These are phyloP conservation scores for Malurus leucopterus DNA, from an alignment of 2,797 vertebrate genomes.

Conservation along the genomic window DNA sequence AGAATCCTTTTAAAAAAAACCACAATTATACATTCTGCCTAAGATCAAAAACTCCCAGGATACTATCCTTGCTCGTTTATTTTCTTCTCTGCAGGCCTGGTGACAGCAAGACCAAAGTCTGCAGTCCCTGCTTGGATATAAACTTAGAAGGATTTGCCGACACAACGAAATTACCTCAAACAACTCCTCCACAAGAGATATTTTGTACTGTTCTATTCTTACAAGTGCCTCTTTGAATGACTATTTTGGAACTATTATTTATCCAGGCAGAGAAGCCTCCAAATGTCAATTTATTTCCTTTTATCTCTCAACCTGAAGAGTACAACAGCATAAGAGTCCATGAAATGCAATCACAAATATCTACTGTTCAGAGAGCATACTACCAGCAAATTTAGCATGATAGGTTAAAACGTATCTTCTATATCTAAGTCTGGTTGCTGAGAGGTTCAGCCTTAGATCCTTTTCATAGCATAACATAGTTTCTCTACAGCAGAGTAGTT, in stretches of 20 bases:
- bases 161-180: background rate
- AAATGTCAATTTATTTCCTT: background rate
- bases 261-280: background rate
- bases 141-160: background rate
- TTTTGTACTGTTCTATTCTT: background rate
- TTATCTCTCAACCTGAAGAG: background rate
- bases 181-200: background rate
- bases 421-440: background rate
- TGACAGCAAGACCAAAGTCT: background rate
- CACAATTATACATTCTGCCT: background rate
- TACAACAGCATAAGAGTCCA: background rate
- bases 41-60: background rate
- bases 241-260: background rate
- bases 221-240: background rate
- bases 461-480: background rate
- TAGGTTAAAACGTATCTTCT: background rate
- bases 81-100: background rate
- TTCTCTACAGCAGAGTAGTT: background rate
- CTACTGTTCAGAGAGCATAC: background rate
- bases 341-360: background rate
- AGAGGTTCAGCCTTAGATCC: background rate
- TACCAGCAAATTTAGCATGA: background rate
- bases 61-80: background rate
- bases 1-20: background rate
- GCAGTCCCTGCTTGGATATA: background rate